phyloP scores from a whole-genome alignment of 2,113 vertebrate genomes.

The Entomyzon cyanotis region DNA sequence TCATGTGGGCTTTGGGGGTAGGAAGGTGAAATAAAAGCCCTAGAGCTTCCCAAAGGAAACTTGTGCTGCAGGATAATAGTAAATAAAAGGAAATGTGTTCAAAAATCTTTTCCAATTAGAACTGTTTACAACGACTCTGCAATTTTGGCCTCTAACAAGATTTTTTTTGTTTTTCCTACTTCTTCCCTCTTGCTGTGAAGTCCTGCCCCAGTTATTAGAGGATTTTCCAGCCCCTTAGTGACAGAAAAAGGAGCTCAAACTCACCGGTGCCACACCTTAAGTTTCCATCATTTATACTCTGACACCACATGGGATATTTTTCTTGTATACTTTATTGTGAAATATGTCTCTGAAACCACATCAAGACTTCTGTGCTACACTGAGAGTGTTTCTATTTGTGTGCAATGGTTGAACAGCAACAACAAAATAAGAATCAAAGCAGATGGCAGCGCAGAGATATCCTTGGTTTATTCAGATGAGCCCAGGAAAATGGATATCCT shows the following conservation, averaged over 20 bases:
- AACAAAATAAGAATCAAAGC: conserved; percentile 24
- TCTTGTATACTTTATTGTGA: neutral
- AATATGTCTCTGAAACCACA: neutral
- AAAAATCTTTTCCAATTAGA: neutral
- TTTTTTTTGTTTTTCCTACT: neutral
- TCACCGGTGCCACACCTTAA: neutral
- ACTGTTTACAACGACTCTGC: neutral
- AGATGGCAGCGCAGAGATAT: conserved; percentile 36
- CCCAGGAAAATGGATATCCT: conserved; percentile 22
- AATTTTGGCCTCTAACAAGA: neutral
- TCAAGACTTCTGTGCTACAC: neutral
- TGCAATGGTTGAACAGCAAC: neutral
- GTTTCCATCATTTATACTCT: neutral
- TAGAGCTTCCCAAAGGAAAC: neutral
- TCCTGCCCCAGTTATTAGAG: neutral
- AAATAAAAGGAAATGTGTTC: neutral
- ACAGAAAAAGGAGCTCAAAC: neutral
- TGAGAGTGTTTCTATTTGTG: neutral
- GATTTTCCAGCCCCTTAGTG: neutral
- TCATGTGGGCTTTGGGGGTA: neutral
- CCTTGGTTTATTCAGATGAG: conserved; percentile 17
- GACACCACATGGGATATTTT: neutral
- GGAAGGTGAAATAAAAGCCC: neutral
- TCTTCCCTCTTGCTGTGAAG: neutral
- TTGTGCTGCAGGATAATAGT: neutral